phyloP scores from a whole-genome alignment of 1,140 invertebrate genomes.

The Telenomus remus region DNA sequence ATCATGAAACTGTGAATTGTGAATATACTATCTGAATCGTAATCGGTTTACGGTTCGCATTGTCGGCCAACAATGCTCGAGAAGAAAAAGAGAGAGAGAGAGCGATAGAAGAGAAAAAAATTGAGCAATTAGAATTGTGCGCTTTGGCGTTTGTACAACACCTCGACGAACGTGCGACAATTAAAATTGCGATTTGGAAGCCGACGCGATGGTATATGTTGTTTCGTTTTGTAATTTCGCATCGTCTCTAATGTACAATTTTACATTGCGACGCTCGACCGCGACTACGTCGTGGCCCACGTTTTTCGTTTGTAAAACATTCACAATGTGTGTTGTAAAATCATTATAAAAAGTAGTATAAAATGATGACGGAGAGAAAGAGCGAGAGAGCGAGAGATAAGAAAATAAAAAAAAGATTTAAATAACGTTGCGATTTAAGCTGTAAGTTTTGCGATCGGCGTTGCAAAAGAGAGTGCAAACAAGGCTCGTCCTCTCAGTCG shows the following conservation, averaged over 20 bases:
- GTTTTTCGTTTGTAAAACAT: slow-evolving; percentile 24
- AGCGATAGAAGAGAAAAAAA: no score
- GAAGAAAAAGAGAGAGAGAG: no score
- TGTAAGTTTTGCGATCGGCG: slow-evolving; percentile 19
- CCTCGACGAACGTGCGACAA: background rate
- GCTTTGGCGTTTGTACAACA: background rate
- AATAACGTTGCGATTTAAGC: slow-evolving; percentile 2
- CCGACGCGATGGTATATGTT: background rate
- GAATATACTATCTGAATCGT: slow-evolving; percentile 50
- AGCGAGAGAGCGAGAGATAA: background rate
- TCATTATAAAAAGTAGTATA: slow-evolving; percentile 7
- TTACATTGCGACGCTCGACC: background rate
- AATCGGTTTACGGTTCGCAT: slow-evolving; percentile 13
- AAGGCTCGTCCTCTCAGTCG: no score
- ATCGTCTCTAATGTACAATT: no score
- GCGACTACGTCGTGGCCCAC: slow-evolving; percentile 1
- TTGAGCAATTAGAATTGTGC: slow-evolving; percentile 3
- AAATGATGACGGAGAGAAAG: background rate
- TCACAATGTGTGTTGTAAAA: slow-evolving; percentile 28
- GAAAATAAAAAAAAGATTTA: background rate
- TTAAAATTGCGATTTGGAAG: background rate
- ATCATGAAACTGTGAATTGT: slow-evolving; percentile 55
- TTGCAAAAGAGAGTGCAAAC: slow-evolving; percentile 5
- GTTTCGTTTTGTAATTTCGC: background rate
- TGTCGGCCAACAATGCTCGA: background rate